phyloP scores from a whole-genome alignment of 2,113 vertebrate genomes.

The Xiphophorus hellerii region DNA sequence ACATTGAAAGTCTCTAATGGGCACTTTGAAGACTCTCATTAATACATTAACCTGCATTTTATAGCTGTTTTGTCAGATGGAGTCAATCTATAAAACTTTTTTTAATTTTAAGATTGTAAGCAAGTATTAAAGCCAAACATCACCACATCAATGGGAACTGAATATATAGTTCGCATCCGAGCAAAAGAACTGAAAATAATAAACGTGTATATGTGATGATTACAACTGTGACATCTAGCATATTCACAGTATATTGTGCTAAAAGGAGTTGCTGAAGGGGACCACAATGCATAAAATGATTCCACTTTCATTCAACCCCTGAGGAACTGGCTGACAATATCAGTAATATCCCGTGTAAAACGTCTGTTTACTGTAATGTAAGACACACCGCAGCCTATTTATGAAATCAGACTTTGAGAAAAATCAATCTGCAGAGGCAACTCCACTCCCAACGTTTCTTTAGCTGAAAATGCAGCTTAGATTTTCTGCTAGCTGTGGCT shows the following conservation, averaged over 20 bases:
- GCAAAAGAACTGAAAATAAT: not conserved
- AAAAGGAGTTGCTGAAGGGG: conserved; percentile 5
- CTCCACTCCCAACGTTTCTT: conserved; percentile 9
- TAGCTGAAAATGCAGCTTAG: conserved; percentile 14
- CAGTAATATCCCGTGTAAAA: not conserved
- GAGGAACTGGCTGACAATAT: conserved; percentile 1
- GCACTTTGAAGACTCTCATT: too few relatives aligned
- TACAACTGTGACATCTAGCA: not conserved
- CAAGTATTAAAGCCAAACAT: not conserved
- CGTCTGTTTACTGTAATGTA: accelerated
- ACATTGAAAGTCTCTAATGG: too few relatives aligned
- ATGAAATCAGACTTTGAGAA: not conserved
- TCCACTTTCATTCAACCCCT: conserved; percentile 64
- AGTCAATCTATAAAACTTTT: not conserved
- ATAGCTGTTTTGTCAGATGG: not conserved
- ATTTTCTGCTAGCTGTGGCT: conserved; percentile 37
- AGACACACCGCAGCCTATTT: not conserved
- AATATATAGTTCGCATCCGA: too few relatives aligned
- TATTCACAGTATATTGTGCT: not conserved
- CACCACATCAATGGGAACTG: not conserved
- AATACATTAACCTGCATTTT: not conserved
- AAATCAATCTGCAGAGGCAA: too few relatives aligned
- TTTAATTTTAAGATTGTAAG: not conserved
- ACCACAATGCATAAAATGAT: conserved; percentile 42
- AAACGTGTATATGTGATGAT: not conserved